Evolutionary conservation across 2,113 vertebrate species (phyloP), one percentile per base, ranked within the genome.

Genomic region (Ploceus nigricollis): DNA sequence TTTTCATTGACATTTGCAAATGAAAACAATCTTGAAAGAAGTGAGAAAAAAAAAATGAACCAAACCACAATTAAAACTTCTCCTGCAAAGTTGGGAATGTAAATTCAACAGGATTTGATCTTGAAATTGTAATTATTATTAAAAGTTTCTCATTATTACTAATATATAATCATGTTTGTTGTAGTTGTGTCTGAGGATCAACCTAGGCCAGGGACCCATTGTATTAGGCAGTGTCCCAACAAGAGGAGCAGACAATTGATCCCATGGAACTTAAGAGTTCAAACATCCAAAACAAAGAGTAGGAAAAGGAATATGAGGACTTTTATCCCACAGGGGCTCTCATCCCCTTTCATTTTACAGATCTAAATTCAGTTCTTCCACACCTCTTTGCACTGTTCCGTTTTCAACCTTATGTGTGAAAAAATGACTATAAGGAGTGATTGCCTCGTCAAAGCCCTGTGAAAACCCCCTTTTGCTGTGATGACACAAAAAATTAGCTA

Each of bases 1-100:
- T 89, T 96, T 87, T 92, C 71, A 75, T 27, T 75, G 69, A 92
- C 65, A 35, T 94, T 95, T 94, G 72, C 37, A 87, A 79, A 88
- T 66, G 53, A 82, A 91, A 93, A 88, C 75, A 82, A 30, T 80
- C 58, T 77, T 82, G 66, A 93, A 94, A 93, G 51, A 88, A 81
- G 31, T 19, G 64, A 85, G 66, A 86, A 92, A 92, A 90, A 53
- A 87, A 89, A 83, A 73, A 25, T 10, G 60, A 90, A 77, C 12
- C 9, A 82, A 85, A 39, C 50, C 68, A 92, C 60, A 96, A 75
- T 71, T 88, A 86, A 94, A 93, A 87, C 25, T 44, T 87, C 81
- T 81, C 70, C 44, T 72, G 47, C 45, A 69, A 44, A 54, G 30
- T 33, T 87, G 35, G 45, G 47, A 94, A 88, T 15, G 12, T 40